Evolutionary conservation across 2,888 invertebrate genomes (phyloP).

Genomic region (Drosophila helvetica): DNA sequence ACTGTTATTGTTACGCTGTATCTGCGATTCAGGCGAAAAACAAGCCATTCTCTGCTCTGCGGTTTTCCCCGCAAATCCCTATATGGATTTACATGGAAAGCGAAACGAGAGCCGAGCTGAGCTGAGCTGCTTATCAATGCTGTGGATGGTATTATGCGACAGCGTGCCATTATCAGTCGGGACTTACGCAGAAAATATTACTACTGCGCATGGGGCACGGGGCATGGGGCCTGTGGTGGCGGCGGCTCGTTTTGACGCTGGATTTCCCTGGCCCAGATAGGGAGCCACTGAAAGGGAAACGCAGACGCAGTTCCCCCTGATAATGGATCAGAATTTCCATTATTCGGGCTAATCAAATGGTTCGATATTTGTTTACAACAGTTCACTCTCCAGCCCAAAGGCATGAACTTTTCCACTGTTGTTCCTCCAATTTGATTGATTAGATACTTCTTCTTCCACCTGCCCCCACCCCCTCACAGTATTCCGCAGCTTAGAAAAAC

Average conservation of each 20-base stretch:
- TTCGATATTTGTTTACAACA: slow-evolving; percentile 21
- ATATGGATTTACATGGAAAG: not conserved
- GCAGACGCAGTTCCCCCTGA: slow-evolving; percentile 7
- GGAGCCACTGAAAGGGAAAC: not conserved
- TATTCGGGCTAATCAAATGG: slow-evolving; percentile 12
- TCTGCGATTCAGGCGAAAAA: slow-evolving; percentile 19
- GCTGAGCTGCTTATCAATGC: slow-evolving; percentile 50
- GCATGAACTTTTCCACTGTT: slow-evolving; percentile 28
- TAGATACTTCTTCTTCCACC: not conserved
- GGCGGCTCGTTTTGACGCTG: not conserved
- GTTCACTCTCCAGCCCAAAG: not conserved
- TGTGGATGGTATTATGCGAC: slow-evolving; percentile 30
- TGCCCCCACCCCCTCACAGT: not conserved
- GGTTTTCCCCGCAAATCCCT: slow-evolving; percentile 33
- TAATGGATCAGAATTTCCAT: slow-evolving; percentile 31
- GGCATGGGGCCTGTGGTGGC: too few species aligned
- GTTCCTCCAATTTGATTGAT: slow-evolving; percentile 19
- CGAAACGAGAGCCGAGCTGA: slow-evolving; percentile 4
- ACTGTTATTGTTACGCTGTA: slow-evolving; percentile 1
- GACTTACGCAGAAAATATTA: slow-evolving; percentile 45
- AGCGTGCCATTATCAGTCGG: slow-evolving; percentile 34
- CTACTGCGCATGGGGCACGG: slow-evolving; percentile 15
- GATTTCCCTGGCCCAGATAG: not conserved
- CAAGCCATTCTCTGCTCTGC: not conserved
- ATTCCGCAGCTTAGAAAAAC: not conserved